Base-by-base conservation (phyloP, 2,113 vertebrate species). In the Aepyceros melampus region DNA sequence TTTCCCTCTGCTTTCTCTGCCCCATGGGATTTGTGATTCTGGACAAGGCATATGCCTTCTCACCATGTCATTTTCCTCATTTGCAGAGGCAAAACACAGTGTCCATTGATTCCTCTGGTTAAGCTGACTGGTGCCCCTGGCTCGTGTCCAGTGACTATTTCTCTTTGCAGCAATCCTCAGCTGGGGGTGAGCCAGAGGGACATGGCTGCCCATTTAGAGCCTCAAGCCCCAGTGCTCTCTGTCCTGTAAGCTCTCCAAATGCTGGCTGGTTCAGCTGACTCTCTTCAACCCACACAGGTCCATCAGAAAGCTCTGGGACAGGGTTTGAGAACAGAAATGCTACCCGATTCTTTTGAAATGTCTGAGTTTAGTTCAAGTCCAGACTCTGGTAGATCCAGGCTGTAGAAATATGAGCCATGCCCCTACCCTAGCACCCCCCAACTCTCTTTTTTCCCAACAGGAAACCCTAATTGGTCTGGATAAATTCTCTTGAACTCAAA, bases 21-120 rank as follows among this genome's bases (percentile, higher is more conserved):
- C 95, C 94, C 92, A 74, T 56, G 64, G 89, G 94, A 97, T 94
- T 97, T 98, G 97, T 95, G 95, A 98, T 97, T 98, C 96, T 96
- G 95, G 95, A 97, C 96, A 95, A 97, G 97, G 96, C 95, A 81
- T 95, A 93, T 93, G 97, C 89, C 96, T 94, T 93, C 95, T 97
- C 83, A 93, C 95, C 96, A 94, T 95, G 97, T 97, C 96, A 94
- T 94, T 97, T 97, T 93, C 96, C 91, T 97, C 97, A 97, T 97
- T 97, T 95, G 96, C 95, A 81, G 91, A 95, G 51, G 88, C 87
- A 93, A 96, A 96, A 98, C 98, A 98, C 96, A 97, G 97, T 81
- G 93, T 89, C 97, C 97, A 97, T 98, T 98, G 98, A 98, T 97
- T 95, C 91, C 93, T 97, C 94, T 95, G 96, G 93, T 95, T 97